Percentiles rank a stretch among this genome's conserved stretches.
Evolutionary conservation across 2,888 invertebrate genomes (phyloP).

Genomic region (Cryptosula pallasiana): DNA sequence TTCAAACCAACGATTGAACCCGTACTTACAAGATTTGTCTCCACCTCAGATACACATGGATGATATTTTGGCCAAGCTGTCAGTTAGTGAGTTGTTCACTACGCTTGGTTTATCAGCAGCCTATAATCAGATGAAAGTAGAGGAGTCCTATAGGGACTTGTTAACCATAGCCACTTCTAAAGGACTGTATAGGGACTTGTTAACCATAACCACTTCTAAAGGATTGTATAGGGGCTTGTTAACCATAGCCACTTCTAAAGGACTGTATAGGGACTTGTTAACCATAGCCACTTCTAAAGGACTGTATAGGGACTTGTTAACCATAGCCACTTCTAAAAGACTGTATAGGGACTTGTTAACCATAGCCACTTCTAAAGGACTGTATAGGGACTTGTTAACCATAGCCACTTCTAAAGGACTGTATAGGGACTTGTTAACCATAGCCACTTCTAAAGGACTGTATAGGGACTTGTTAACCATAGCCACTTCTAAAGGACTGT

Average conservation of each 20-base stretch:
- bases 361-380: neutral
- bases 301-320: neutral
- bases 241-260: neutral
- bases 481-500: neutral
- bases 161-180: neutral
- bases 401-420: neutral
- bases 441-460: neutral
- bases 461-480: neutral
- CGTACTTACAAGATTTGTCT: neutral
- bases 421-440: neutral
- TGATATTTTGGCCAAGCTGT: neutral
- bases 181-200: neutral
- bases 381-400: neutral
- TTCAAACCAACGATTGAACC: neutral
- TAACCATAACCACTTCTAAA: neutral
- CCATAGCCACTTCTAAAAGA: neutral
- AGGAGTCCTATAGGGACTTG: neutral
- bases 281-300: neutral
- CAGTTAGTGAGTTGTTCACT: neutral
- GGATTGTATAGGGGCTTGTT: neutral
- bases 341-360: neutral
- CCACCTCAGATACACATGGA: neutral
- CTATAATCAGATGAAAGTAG: neutral
- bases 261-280: neutral
- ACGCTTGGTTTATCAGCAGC: neutral